Evolutionary conservation across 1,140 invertebrate species (phyloP), one percentile per base, ranked within the genome.

Genomic region (Zaprionus camerounensis): DNA sequence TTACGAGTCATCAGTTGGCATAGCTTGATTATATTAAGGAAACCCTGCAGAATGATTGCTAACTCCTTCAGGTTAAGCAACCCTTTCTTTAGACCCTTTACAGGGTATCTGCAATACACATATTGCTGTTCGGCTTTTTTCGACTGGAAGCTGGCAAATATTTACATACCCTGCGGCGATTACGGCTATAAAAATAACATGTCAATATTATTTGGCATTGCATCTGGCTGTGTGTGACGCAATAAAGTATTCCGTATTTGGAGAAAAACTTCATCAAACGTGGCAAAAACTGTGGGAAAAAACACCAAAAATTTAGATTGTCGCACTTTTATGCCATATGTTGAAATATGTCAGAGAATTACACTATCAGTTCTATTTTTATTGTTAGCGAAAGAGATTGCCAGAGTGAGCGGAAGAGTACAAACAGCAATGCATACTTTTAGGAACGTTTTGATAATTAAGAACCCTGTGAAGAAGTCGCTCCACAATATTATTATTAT

Each of bases 151-250:
- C 41, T 17, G n/a, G 7, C 41, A 46, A 46, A 46, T 46, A 46
- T 46, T 46, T 46, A n/a, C 41, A 46, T 46, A 46, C n/a, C 41
- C 41, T 46, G 41, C 41, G 41, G 41, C 41, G 41, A 46, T 46
- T 46, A 46, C 41, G n/a, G 41, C 41, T 46, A 46, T 46, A 46
- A 46, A 46, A 46, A 46, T 46, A 46, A 46, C n/a, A 46, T 17
- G 41, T 46, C 41, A 46, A 46, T 46, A 46, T 46, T 38, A 38
- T 38, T 38, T 38, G 36, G 4, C 36, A 15, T 13, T 38, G 36
- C 41, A 46, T n/a, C 41, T 20, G n/a, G 41, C 7, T 46, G 41
- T n/a, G 41, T 46, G n/a, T n/a, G 41, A 17, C 7, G 38, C 38
- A 41, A n/a, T 41, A 41, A 46, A 46, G 6, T 17, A 17, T 17